Conservation (phyloP, 1,140 invertebrate species). For the Dolichoris vasculosae region DNA sequence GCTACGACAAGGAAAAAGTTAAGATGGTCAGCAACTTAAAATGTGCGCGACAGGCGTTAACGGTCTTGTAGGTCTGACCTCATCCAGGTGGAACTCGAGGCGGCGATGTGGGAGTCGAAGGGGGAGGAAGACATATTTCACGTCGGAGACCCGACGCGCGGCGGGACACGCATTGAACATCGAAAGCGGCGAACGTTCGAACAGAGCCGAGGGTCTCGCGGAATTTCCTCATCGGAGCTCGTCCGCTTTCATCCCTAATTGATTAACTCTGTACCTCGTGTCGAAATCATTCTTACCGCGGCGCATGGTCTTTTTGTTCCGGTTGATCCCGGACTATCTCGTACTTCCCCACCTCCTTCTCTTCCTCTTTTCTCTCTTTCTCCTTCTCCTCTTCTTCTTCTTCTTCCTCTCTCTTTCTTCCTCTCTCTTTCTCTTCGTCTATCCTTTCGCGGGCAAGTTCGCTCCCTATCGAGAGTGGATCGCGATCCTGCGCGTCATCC, state of each 20-base stretch:
- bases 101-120: not conserved
- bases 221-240: conserved; percentile 16
- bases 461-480: not conserved
- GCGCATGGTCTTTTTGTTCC: not conserved
- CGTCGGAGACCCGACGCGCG: not conserved
- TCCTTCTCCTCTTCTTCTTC: not conserved
- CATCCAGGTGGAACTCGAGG: not conserved
- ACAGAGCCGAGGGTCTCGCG: not conserved
- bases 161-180: not conserved
- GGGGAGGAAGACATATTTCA: not conserved
- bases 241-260: conserved; percentile 36
- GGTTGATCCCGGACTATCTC: not conserved
- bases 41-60: too few relatives aligned
- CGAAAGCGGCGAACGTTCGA: not conserved
- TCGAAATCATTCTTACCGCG: not conserved
- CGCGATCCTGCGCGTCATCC: conserved; percentile 13
- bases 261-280: conserved; percentile 41
- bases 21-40: too few relatives aligned
- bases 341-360: not conserved
- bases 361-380: not conserved
- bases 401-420: not conserved
- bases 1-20: too few relatives aligned
- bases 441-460: not conserved
- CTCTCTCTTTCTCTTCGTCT: not conserved
- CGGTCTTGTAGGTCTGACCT: too few relatives aligned